Conservation (phyloP, 2,113 vertebrate species). For the Calyptommatus sinebrachiatus region DNA sequence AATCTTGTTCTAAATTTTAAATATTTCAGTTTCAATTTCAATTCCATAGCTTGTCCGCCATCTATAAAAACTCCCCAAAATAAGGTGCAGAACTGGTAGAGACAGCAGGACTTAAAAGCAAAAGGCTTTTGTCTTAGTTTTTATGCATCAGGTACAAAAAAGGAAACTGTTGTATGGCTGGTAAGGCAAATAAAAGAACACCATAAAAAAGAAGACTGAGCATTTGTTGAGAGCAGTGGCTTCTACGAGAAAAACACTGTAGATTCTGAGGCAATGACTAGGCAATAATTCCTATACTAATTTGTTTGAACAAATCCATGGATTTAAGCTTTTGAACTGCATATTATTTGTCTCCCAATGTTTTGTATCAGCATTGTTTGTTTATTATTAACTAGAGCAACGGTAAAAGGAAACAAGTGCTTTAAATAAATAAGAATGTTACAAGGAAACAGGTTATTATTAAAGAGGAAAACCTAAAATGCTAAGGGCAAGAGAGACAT, state of each 20-base stretch:
- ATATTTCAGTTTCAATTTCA: not conserved
- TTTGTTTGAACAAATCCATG: not conserved
- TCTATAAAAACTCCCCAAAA: too few relatives aligned
- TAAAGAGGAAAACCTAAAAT: not conserved
- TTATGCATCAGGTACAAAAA: not conserved
- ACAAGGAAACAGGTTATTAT: not conserved
- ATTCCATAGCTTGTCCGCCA: not conserved
- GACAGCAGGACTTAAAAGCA: not conserved
- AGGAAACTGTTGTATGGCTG: not conserved
- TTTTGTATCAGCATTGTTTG: not conserved
- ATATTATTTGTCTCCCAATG: not conserved
- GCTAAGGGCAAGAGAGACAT: not conserved
- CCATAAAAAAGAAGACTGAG: too few relatives aligned
- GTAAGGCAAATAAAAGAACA: not conserved
- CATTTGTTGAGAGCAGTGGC: not conserved
- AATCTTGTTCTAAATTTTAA: not conserved
- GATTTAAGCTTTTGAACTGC: not conserved
- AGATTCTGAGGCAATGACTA: constrained; percentile 21
- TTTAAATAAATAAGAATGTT: not conserved
- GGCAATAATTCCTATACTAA: not conserved
- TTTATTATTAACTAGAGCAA: not conserved
- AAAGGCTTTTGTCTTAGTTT: not conserved
- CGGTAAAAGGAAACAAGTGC: constrained; percentile 7
- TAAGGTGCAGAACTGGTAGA: too few relatives aligned
- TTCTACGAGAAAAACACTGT: not conserved